Evolutionary conservation across 2,113 vertebrate genomes (phyloP).

Genomic region (Pterophyllum scalare): DNA sequence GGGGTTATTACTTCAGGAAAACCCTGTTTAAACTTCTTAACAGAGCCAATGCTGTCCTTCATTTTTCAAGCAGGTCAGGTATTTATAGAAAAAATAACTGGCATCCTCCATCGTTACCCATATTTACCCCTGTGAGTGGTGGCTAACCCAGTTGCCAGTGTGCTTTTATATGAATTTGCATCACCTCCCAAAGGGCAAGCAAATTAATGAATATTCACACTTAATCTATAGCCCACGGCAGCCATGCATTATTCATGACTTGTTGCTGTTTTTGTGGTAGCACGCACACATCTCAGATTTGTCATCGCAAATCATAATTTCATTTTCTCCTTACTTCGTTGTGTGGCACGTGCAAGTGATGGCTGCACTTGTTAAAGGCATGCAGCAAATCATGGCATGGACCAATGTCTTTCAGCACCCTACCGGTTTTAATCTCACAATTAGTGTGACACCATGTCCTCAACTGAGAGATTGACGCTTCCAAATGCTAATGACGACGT

Average conservation of each 20-base stretch:
- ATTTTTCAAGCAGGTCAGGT: constrained; percentile 30
- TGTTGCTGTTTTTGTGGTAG: constrained; percentile 70
- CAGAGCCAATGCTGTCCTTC: constrained; percentile 44
- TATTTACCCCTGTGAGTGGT: constrained; percentile 66
- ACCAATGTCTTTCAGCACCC: constrained; percentile 51
- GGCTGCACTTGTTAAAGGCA: constrained; percentile 58
- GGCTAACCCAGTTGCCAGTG: constrained; percentile 67
- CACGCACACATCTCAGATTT: constrained; percentile 68
- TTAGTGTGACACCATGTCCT: constrained; percentile 36
- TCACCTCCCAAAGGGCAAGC: constrained; percentile 80
- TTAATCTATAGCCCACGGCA: constrained; percentile 83
- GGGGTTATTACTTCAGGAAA: constrained; percentile 69
- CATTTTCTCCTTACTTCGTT: constrained; percentile 63
- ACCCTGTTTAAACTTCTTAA: constrained; percentile 77
- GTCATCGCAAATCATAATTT: constrained; percentile 78
- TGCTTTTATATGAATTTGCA: constrained; percentile 80
- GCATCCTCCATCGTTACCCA: constrained; percentile 44
- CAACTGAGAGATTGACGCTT: constrained; percentile 36
- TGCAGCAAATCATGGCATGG: constrained; percentile 48
- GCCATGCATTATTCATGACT: constrained; percentile 80
- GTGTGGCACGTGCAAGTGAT: constrained; percentile 52
- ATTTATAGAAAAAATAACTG: constrained; percentile 43
- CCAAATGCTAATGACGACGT: constrained; percentile 39
- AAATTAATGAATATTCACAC: constrained; percentile 86
- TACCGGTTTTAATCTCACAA: constrained; percentile 61